A percentile compares a stretch with the other conserved stretches of the same genome.
These are phyloP conservation scores for Nowickia ferox DNA, from an alignment of 2,888 invertebrate genomes.

Conservation along the genomic window DNA sequence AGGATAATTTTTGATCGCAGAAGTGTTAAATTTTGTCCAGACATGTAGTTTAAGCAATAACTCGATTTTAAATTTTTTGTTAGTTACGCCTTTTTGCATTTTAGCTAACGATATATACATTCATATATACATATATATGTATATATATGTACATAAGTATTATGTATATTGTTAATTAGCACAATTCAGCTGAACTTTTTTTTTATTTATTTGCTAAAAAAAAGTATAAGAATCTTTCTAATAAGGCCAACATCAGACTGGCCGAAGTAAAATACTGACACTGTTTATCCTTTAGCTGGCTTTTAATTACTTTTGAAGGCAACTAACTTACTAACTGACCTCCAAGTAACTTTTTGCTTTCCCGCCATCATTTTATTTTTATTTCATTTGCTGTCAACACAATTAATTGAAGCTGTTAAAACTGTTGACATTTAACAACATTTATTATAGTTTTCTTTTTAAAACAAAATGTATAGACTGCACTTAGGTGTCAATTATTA, in stretches of 20 bases:
- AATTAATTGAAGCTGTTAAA: neutral
- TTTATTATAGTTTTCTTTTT: neutral
- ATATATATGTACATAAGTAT: too few species aligned
- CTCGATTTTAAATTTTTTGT: too few species aligned
- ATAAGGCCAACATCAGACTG: constrained; percentile 5
- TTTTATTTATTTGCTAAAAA: neutral
- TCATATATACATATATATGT: too few species aligned
- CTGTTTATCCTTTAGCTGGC: neutral
- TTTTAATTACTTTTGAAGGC: constrained; percentile 32
- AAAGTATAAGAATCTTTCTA: neutral
- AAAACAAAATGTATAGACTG: neutral
- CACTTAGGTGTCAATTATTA: constrained; percentile 20
- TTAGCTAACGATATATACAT: too few species aligned
- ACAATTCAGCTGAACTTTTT: neutral
- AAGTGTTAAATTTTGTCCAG: too few species aligned
- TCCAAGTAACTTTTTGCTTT: neutral
- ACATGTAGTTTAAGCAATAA: too few species aligned
- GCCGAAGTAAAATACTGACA: constrained; percentile 17
- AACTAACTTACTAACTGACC: neutral
- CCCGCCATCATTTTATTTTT: neutral
- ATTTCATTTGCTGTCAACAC: neutral
- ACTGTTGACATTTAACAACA: neutral
- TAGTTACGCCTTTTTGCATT: too few species aligned
- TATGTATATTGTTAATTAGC: neutral
- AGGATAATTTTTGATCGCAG: too few species aligned